Evolutionary conservation across 2,113 vertebrate species (phyloP), one percentile per base, ranked within the genome.

Genomic region (Piaya cayana): DNA sequence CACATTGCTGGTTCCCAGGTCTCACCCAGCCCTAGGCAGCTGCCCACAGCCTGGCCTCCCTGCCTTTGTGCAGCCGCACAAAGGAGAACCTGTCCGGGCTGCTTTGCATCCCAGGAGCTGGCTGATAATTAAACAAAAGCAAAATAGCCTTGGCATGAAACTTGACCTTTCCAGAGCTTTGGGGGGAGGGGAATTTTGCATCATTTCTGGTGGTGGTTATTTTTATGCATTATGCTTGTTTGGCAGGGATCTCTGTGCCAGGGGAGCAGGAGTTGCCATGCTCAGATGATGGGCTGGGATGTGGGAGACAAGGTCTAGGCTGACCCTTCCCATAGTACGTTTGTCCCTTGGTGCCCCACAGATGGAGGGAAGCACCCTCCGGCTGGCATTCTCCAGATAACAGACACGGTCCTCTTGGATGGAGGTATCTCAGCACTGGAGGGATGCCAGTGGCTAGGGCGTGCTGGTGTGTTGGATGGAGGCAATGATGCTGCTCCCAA

Each of bases 101-200:
- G 94, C 92, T 94, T 72, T 1, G 1, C 1, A 9, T 78, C 92
- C 45, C 72, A 3, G 63, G 91, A 90, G 47, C 76, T 81, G 80
- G 95, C 88, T 96, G 95, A 95, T 97, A 95, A 96, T 96, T 97
- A 97, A 96, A 97, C 96, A 97, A 96, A 96, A 80, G 64, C 92
- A 88, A 95, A 97, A 94, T 29, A 88, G 88, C 32, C 8, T 74
- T 88, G 71, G 88, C 82, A 70, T 59, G 95, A 95, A 97, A 97
- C 64, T 69, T 95, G 94, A 96, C 94, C 95, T 95, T 96, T 94
- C n/a, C 12, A 13, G 59, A 81, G 76, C 71, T 26, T 39, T 26
- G 53, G 10, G 11, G 7, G 53, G 91, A 45, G 82, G 64, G 68
- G 32, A 70, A 32, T 43, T 93, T 70, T 94, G 86, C 82, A 75